These are phyloP conservation scores for Apamea epomidion DNA, from an alignment of 2,888 invertebrate genomes.

Conservation along the genomic window DNA sequence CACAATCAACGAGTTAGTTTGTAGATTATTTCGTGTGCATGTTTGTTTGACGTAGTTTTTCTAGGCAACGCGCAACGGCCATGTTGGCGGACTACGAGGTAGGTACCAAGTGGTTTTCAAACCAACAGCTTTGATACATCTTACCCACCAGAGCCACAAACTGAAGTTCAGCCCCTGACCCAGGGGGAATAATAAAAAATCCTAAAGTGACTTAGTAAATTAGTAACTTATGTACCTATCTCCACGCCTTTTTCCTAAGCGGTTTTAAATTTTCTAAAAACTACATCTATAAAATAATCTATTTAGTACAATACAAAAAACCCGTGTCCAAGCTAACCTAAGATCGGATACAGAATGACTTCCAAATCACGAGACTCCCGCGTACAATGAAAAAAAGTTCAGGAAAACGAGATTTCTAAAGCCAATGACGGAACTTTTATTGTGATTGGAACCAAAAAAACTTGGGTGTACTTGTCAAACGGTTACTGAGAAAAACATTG, in stretches of 20 bases:
- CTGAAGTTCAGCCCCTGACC: not conserved
- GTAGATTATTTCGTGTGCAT: constrained; percentile 46
- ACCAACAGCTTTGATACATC: not conserved
- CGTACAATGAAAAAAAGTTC: constrained; percentile 42
- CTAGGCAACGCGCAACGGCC: not conserved
- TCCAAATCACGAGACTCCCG: constrained; percentile 28
- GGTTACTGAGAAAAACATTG: constrained; percentile 58
- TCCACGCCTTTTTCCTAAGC: not conserved
- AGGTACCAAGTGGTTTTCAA: not conserved
- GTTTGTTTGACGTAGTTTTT: constrained; percentile 43
- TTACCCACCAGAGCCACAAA: not conserved
- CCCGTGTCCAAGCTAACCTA: constrained; percentile 5
- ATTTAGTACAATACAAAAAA: constrained; percentile 32
- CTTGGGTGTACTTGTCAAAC: constrained; percentile 46
- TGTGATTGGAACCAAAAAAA: constrained; percentile 42
- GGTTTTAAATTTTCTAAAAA: not conserved
- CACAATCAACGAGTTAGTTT: constrained; percentile 42
- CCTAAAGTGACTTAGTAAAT: not conserved
- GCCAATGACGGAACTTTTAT: constrained; percentile 37
- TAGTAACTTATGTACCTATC: not conserved
- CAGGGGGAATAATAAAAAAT: not conserved
- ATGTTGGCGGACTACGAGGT: constrained; percentile 5
- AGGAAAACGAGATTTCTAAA: constrained; percentile 52
- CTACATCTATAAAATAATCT: constrained; percentile 12
- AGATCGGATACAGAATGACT: constrained; percentile 29